Conservation (phyloP, 2,113 vertebrate species). For the Sialia sialis region DNA sequence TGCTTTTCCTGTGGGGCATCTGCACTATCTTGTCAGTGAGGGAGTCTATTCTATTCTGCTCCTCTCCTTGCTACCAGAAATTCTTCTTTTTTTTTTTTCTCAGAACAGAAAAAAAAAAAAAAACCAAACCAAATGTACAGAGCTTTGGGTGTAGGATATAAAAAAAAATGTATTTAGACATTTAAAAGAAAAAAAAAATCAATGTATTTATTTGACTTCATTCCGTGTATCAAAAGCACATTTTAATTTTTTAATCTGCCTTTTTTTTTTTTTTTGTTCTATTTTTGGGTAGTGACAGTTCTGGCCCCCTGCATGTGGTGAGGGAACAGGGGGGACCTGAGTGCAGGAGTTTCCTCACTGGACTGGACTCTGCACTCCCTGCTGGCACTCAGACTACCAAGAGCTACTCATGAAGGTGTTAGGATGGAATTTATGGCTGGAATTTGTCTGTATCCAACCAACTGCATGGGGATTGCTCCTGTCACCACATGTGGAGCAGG, state of each 20-base stretch:
- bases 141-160: conserved; percentile 81
- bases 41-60: conserved; percentile 22
- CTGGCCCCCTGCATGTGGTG: conserved; percentile 42
- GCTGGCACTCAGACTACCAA: conserved; percentile 5
- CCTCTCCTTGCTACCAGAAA: conserved; percentile 66
- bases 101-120: conserved; percentile 36
- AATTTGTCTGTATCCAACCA: neutral
- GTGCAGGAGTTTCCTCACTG: neutral
- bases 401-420: conserved; percentile 32
- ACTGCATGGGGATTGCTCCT: neutral
- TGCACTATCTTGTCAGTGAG: conserved; percentile 70
- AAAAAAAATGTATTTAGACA: conserved; percentile 76
- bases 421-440: neutral
- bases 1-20: conserved; percentile 67
- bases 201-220: conserved; percentile 86
- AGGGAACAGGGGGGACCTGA: neutral
- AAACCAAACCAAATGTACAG: conserved; percentile 81
- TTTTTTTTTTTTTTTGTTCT: conserved; percentile 62
- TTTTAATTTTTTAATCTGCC: conserved; percentile 73
- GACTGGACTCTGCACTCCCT: conserved; percentile 29
- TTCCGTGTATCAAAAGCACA: conserved; percentile 82
- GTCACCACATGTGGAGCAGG: neutral
- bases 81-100: conserved; percentile 39
- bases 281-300: conserved; percentile 69
- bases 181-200: conserved; percentile 71